These are phyloP conservation scores for Nomada hirtipes DNA, from an alignment of 2,888 invertebrate species.

Conservation along the genomic window DNA sequence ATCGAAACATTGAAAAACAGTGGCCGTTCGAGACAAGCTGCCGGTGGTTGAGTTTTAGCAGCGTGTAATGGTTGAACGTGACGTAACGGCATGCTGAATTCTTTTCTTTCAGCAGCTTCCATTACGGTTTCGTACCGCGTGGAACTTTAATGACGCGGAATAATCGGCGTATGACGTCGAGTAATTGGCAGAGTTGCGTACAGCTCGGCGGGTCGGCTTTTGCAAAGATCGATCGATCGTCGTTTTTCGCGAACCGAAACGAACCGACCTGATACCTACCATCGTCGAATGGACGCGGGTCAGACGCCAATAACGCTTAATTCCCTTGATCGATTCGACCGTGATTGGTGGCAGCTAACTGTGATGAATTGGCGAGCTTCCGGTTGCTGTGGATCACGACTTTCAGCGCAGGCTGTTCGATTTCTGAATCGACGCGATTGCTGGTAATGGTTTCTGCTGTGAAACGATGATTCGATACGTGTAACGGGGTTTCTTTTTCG, in stretches of 20 bases:
- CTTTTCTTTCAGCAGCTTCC: constrained; percentile 31
- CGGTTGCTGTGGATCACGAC: neutral
- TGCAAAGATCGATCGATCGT: constrained; percentile 17
- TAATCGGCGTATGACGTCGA: constrained; percentile 43
- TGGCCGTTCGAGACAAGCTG: neutral
- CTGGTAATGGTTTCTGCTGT: too few species aligned
- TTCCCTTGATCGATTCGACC: neutral
- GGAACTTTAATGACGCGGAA: constrained; percentile 47
- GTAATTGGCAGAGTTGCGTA: constrained; percentile 26
- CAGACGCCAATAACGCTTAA: neutral
- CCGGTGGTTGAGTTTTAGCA: constrained; percentile 1
- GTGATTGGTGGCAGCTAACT: neutral
- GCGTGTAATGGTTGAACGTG: constrained; percentile 27
- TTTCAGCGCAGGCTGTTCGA: neutral
- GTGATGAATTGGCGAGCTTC: neutral
- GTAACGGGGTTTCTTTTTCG: too few species aligned
- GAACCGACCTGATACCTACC: neutral
- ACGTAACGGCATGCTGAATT: constrained; percentile 45
- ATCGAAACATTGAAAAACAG: neutral
- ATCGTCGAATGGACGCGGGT: neutral
- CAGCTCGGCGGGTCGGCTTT: constrained; percentile 13
- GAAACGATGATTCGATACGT: too few species aligned
- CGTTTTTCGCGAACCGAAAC: neutral
- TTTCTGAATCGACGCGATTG: too few species aligned
- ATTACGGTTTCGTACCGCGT: constrained; percentile 39